Evolutionary conservation across 2,888 invertebrate genomes (phyloP).

Genomic region (Mesochorus sp.): DNA sequence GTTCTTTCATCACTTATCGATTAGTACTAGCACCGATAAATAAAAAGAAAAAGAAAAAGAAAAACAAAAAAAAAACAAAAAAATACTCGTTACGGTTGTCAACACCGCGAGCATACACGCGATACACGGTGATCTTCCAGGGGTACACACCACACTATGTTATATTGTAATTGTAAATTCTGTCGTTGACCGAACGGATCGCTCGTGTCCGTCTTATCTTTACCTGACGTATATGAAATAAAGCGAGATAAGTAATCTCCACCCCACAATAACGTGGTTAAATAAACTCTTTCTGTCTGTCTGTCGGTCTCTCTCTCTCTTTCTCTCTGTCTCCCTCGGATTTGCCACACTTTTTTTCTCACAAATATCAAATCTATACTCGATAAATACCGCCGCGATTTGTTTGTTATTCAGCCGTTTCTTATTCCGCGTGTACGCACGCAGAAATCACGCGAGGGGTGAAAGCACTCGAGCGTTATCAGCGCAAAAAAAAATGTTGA

Average conservation of each 20-base stretch:
- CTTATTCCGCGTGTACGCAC: neutral
- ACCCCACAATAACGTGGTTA: slow-evolving; percentile 23
- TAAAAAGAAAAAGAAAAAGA: neutral
- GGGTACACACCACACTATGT: slow-evolving; percentile 31
- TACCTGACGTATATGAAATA: slow-evolving; percentile 19
- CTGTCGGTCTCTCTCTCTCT: neutral
- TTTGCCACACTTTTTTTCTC: slow-evolving; percentile 17
- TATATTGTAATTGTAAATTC: slow-evolving; percentile 28
- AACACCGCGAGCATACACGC: slow-evolving; percentile 4
- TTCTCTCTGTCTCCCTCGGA: slow-evolving; percentile 4
- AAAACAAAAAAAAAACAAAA: neutral
- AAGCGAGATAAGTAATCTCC: slow-evolving; percentile 54
- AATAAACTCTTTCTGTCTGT: slow-evolving; percentile 26
- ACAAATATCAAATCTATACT: neutral
- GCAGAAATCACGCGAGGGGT: slow-evolving; percentile 22
- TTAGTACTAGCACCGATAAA: neutral
- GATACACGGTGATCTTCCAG: slow-evolving; percentile 11
- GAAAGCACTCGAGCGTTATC: slow-evolving; percentile 28
- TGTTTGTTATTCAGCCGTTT: slow-evolving; percentile 11
- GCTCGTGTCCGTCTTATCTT: slow-evolving; percentile 49
- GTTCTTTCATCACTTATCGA: slow-evolving; percentile 19
- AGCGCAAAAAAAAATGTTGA: neutral
- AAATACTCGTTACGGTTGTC: neutral
- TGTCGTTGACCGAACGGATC: slow-evolving; percentile 37
- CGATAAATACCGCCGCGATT: neutral